phyloP scores from a whole-genome alignment of 2,888 invertebrate genomes.

The Cotesia congregata region DNA sequence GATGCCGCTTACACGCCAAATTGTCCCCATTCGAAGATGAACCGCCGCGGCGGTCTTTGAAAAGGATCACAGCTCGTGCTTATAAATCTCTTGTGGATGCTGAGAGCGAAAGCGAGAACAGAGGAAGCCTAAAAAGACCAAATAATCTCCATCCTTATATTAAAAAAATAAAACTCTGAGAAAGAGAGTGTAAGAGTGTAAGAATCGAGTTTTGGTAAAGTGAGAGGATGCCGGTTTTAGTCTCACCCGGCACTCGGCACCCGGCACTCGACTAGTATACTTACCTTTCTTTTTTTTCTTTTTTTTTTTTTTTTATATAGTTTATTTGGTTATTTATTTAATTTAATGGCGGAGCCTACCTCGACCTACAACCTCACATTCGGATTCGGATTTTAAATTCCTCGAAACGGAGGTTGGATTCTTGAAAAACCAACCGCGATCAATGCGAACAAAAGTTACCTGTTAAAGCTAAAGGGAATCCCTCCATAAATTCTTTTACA shows the following conservation, averaged over 20 bases:
- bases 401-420: slow-evolving; percentile 70
- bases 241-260: slow-evolving; percentile 14
- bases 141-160: slow-evolving; percentile 28
- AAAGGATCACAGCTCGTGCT: slow-evolving; percentile 61
- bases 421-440: slow-evolving; percentile 69
- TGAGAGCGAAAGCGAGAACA: slow-evolving; percentile 39
- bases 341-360: slow-evolving; percentile 31
- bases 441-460: slow-evolving; percentile 60
- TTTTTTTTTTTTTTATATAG: too few species aligned
- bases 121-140: slow-evolving; percentile 46
- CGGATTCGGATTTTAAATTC: slow-evolving; percentile 66
- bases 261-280: background rate
- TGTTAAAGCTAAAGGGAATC: slow-evolving; percentile 60
- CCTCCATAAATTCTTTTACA: slow-evolving; percentile 23
- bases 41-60: slow-evolving; percentile 56
- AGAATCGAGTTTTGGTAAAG: slow-evolving; percentile 40
- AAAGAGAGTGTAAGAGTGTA: slow-evolving; percentile 37
- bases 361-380: slow-evolving; percentile 61
- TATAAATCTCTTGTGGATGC: slow-evolving; percentile 61
- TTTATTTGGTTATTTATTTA: background rate
- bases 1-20: slow-evolving; percentile 59
- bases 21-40: slow-evolving; percentile 64
- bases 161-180: slow-evolving; percentile 43
- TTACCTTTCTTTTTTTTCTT: slow-evolving; percentile 5
- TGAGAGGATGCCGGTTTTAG: slow-evolving; percentile 16